Evolutionary conservation across 2,113 vertebrate genomes (phyloP), one percentile per base, ranked within the genome.

Genomic region (Smithornis capensis): DNA sequence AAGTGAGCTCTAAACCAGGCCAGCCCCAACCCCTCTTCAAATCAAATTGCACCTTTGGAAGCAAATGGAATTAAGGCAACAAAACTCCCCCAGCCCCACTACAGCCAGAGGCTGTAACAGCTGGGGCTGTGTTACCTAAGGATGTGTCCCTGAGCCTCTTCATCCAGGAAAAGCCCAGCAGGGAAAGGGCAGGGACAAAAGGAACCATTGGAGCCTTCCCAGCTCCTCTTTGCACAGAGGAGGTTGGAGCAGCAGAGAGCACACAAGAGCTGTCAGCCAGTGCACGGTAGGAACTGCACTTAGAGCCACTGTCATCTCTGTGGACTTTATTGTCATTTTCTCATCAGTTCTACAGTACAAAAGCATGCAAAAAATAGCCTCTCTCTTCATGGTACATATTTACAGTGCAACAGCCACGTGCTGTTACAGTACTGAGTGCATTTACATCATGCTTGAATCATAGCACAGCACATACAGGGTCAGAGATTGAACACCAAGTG

Each of bases 311-410:
- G 8, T 83, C 50, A 3, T 35, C 80, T 83, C 90, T 28, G n/a
- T 67, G 77, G 71, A 47, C 83, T 96, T 96, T 97, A 97, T 96
- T 97, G 88, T 87, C n/a, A 22, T 82, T 80, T 89, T 70, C 82
- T 89, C 63, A 33, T 95, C 90, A 18, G 68, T 92, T 95, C 93
- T 95, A 94, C 87, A 96, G 95, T 97, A 97, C 74, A 97, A 97
- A 97, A 97, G 95, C 97, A 97, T 97, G 97, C 97, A 96, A 96
- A 97, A 97, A 97, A 97, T 97, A 97, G 94, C 96, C 49, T 97
- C 97, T 97, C 93, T 97, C 68, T 96, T 95, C 95, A 96, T 97
- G 91, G 91, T 97, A 97, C 97, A 97, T 97, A 97, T 97, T 96
- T 97, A 97, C 97, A 97, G 79, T 60, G 92, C 70, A 94, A 96